Evolutionary conservation across 2,797 vertebrate species (phyloP).

Genomic region (Prionace glauca): DNA sequence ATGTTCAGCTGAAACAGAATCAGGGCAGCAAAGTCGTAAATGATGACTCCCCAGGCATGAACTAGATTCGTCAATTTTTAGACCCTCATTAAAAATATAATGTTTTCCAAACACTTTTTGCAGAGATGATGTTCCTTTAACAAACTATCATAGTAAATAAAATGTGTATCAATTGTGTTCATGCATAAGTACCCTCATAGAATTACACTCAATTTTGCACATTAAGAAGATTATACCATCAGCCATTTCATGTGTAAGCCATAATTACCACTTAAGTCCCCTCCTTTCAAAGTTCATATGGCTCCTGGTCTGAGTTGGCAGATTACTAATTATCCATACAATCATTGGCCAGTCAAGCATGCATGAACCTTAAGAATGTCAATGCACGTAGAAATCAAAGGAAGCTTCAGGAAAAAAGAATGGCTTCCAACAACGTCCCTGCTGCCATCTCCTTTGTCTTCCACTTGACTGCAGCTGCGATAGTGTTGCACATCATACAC

Average conservation of each 20-base stretch:
- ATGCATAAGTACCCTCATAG: conserved; percentile 9
- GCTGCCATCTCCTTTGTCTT: conserved; percentile 19
- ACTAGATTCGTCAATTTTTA: background rate
- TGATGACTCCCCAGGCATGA: background rate
- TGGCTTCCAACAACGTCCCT: background rate
- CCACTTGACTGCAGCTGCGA: background rate
- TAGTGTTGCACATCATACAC: background rate
- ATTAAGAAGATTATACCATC: conserved; percentile 18
- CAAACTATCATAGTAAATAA: background rate
- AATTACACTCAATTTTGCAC: background rate
- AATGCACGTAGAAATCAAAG: conserved; percentile 14
- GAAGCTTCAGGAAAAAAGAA: conserved; percentile 11
- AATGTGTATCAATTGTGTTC: background rate
- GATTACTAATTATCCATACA: conserved; percentile 33
- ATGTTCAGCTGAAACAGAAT: background rate
- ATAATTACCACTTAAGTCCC: conserved; percentile 27
- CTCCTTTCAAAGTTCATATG: conserved; percentile 10
- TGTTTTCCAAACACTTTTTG: background rate
- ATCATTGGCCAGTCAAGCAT: background rate
- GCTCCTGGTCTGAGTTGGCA: conserved; percentile 11
- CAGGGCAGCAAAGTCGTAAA: background rate
- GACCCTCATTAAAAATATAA: too few species aligned
- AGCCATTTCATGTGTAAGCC: conserved; percentile 21
- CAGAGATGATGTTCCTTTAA: background rate
- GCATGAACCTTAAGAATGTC: conserved; percentile 11